phyloP scores from a whole-genome alignment of 2,888 invertebrate species.

The Parnassius glacialis region DNA sequence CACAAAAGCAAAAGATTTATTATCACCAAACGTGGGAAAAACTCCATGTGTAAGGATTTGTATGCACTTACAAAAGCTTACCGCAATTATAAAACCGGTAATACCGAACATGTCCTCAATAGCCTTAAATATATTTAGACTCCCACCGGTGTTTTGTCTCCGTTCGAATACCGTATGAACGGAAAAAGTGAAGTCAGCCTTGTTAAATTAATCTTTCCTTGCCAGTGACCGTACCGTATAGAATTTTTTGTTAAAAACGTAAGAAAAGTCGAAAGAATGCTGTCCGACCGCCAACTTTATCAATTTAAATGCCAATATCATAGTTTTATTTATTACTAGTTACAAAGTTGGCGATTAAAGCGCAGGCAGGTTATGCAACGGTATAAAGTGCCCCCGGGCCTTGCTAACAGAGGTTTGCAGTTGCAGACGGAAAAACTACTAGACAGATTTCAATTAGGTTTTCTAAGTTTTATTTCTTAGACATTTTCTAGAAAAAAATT shows the following conservation, averaged over 20 bases:
- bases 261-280: constrained; percentile 12
- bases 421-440: too few relatives aligned
- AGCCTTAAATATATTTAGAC: neutral
- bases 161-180: constrained; percentile 1
- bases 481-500: too few relatives aligned
- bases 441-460: too few relatives aligned
- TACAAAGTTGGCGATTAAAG: constrained; percentile 9
- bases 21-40: too few relatives aligned
- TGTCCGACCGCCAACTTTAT: constrained; percentile 8
- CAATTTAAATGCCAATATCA: constrained; percentile 16
- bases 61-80: neutral
- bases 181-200: constrained; percentile 11
- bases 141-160: constrained; percentile 5
- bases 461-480: too few relatives aligned
- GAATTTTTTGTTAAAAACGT: constrained; percentile 2
- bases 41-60: too few relatives aligned
- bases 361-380: neutral
- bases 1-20: too few relatives aligned
- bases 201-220: constrained; percentile 17
- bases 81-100: neutral
- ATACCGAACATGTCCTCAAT: neutral
- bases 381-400: neutral
- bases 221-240: neutral
- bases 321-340: constrained; percentile 11
- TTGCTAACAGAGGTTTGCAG: neutral